phyloP scores from a whole-genome alignment of 2,888 invertebrate species.

The Lordiphosa andalusiaca region DNA sequence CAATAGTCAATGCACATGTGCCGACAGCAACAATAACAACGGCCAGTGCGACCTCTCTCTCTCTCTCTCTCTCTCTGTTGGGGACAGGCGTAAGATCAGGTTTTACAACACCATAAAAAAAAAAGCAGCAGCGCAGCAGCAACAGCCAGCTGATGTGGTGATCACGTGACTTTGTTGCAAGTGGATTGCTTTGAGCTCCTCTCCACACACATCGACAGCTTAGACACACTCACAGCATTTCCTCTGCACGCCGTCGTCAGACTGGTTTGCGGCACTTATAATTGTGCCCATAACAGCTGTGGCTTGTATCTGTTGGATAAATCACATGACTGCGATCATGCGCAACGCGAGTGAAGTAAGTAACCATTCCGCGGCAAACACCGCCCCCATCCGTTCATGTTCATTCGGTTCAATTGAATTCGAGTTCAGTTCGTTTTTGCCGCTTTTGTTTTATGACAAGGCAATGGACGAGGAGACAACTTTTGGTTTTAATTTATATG shows the following conservation, averaged over 20 bases:
- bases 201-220: slow-evolving; percentile 3
- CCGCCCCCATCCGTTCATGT: background rate
- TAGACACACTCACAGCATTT: slow-evolving; percentile 7
- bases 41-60: slow-evolving; percentile 31
- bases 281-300: slow-evolving; percentile 2
- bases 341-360: slow-evolving; percentile 41
- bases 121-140: slow-evolving; percentile 20
- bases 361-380: background rate
- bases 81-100: slow-evolving; percentile 6
- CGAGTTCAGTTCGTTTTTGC: slow-evolving; percentile 43
- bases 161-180: slow-evolving; percentile 68
- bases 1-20: slow-evolving; percentile 48
- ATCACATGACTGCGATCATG: slow-evolving; percentile 68
- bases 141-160: slow-evolving; percentile 44
- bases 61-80: slow-evolving; percentile 4
- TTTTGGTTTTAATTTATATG: slow-evolving; percentile 65
- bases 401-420: slow-evolving; percentile 49
- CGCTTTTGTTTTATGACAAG: slow-evolving; percentile 24
- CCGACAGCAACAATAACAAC: slow-evolving; percentile 19
- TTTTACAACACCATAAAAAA: background rate
- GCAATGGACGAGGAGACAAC: slow-evolving; percentile 12
- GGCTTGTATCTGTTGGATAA: slow-evolving; percentile 30
- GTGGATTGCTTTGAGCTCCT: slow-evolving; percentile 23
- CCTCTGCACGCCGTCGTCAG: background rate
- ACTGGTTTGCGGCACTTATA: slow-evolving; percentile 9